phyloP scores from a whole-genome alignment of 2,797 vertebrate species.

The Nyctibius grandis region DNA sequence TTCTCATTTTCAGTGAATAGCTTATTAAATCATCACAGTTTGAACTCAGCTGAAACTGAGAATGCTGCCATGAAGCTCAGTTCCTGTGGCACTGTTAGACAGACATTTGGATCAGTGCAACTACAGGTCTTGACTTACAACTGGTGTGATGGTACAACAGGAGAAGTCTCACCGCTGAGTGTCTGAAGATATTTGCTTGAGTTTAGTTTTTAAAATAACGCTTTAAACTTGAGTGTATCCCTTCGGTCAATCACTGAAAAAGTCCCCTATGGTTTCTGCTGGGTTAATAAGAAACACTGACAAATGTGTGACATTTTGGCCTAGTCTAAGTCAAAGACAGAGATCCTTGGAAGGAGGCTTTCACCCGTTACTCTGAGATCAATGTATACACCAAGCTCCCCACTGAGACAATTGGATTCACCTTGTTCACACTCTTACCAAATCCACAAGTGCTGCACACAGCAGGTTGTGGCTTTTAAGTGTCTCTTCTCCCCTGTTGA shows the following conservation, averaged over 20 bases:
- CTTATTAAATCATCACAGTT: not conserved
- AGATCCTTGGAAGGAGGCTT: not conserved
- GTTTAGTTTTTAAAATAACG: not conserved
- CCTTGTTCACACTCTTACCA: not conserved
- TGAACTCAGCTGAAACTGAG: not conserved
- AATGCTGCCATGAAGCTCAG: not conserved
- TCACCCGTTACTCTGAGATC: not conserved
- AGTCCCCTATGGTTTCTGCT: not conserved
- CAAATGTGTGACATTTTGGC: not conserved
- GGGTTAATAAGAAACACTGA: not conserved
- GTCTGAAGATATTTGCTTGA: not conserved
- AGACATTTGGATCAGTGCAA: not conserved
- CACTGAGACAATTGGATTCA: conserved; percentile 1
- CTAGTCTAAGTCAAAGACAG: not conserved
- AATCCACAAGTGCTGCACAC: not conserved
- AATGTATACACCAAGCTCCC: not conserved
- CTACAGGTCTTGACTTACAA: not conserved
- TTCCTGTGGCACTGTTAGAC: not conserved
- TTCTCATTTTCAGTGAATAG: not conserved
- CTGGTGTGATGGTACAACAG: not conserved
- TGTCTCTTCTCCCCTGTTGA: not conserved
- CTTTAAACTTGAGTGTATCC: not conserved
- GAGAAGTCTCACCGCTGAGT: not conserved
- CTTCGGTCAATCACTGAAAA: not conserved
- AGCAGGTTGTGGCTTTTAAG: not conserved